phyloP scores from a whole-genome alignment of 2,888 invertebrate genomes.

The Vanessa cardui region DNA sequence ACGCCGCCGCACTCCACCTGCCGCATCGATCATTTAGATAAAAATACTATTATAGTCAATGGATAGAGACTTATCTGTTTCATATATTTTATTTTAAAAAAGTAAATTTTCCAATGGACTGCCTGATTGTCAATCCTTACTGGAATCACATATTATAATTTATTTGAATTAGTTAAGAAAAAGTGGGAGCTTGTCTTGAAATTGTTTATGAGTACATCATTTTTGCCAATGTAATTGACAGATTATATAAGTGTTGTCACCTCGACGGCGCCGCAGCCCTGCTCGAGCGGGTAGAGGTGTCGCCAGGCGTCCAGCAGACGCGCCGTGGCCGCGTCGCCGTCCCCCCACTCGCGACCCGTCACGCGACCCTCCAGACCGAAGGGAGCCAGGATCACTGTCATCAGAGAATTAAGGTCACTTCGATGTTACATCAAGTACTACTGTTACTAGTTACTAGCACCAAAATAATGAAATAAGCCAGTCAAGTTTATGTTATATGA shows the following conservation, averaged over 20 bases:
- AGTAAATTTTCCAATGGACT: no score
- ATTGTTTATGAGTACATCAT: no score
- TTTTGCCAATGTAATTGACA: not conserved
- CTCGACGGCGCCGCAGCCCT: slow-evolving; percentile 83
- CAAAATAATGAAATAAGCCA: no score
- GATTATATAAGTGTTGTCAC: slow-evolving; percentile 49
- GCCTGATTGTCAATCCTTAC: no score
- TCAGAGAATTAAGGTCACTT: not conserved
- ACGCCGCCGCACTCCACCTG: slow-evolving; percentile 91
- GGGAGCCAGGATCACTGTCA: slow-evolving; percentile 95
- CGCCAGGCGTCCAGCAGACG: slow-evolving; percentile 96
- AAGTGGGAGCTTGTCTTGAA: no score
- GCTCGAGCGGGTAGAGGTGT: slow-evolving; percentile 94
- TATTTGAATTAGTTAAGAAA: no score
- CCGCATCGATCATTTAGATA: not conserved
- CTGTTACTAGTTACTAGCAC: no score
- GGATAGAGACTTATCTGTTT: no score
- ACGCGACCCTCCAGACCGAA: slow-evolving; percentile 96
- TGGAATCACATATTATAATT: no score
- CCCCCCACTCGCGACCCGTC: slow-evolving; percentile 91
- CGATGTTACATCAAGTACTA: not conserved
- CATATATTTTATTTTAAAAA: no score
- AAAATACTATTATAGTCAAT: not conserved
- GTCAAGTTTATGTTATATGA: no score
- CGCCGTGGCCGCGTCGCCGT: slow-evolving; percentile 87